Percentiles rank a stretch among this genome's conserved stretches.
phyloP scores from a whole-genome alignment of 2,888 invertebrate species.

The Osmoderma eremita region DNA sequence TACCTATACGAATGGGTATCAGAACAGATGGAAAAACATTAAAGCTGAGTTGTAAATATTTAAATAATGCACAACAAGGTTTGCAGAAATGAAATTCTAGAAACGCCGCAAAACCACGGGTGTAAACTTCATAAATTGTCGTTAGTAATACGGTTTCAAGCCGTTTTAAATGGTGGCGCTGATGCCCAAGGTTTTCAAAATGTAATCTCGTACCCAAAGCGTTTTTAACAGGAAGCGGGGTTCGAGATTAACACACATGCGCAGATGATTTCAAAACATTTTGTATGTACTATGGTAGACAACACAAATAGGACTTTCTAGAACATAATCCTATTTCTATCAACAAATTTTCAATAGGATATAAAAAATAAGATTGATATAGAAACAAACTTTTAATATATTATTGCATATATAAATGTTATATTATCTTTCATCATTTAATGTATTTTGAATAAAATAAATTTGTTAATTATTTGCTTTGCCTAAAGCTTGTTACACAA shows the following conservation, averaged over 20 bases:
- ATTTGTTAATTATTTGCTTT: too few relatives aligned
- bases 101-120: conserved; percentile 59
- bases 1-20: conserved; percentile 48
- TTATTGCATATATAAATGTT: too few relatives aligned
- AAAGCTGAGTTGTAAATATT: conserved; percentile 43
- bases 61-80: conserved; percentile 44
- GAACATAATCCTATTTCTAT: neutral
- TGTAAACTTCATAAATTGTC: conserved; percentile 60
- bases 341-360: neutral
- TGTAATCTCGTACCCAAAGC: conserved; percentile 43
- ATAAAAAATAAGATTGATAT: neutral
- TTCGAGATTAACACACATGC: conserved; percentile 43
- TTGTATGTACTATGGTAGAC: neutral
- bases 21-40: conserved; percentile 45
- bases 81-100: conserved; percentile 53
- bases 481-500: too few relatives aligned
- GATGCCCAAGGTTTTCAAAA: conserved; percentile 28
- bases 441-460: too few relatives aligned
- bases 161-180: conserved; percentile 45
- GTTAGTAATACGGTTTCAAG: conserved; percentile 45
- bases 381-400: too few relatives aligned
- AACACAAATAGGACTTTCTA: neutral
- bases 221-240: conserved; percentile 32
- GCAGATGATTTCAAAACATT: neutral
- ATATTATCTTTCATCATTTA: too few relatives aligned